phyloP scores from a whole-genome alignment of 2,888 invertebrate species.

The Cryptocheilus praepositus region DNA sequence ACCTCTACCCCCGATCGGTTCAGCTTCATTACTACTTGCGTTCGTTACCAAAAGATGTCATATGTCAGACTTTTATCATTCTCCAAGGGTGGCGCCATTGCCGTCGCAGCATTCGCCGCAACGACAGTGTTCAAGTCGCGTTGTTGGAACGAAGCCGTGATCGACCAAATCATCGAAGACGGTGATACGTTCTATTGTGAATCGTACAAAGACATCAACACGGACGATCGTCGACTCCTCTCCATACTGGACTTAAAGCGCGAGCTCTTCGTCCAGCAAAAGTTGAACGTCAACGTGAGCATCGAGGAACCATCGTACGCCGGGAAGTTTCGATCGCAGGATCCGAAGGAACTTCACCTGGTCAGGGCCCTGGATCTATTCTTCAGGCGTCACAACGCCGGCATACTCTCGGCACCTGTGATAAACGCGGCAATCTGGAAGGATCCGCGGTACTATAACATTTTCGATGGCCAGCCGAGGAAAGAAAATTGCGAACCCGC shows the following conservation, averaged over 20 bases:
- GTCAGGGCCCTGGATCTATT: constrained; percentile 66
- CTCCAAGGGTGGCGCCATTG: constrained; percentile 66
- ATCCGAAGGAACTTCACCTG: constrained; percentile 63
- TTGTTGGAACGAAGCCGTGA: constrained; percentile 66
- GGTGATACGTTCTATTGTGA: constrained; percentile 67
- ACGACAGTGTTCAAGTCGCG: constrained; percentile 60
- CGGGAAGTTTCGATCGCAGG: constrained; percentile 65
- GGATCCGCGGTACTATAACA: constrained; percentile 53
- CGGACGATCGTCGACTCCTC: constrained; percentile 58
- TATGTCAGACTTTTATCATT: not conserved
- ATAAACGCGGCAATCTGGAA: constrained; percentile 69
- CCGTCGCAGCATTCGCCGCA: constrained; percentile 68
- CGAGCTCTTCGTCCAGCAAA: constrained; percentile 57
- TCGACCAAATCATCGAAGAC: constrained; percentile 70
- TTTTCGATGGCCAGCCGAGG: constrained; percentile 68
- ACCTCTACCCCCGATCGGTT: too few species aligned
- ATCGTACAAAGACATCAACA: constrained; percentile 60
- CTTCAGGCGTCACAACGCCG: constrained; percentile 60
- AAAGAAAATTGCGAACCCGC: constrained; percentile 56
- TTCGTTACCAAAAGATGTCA: not conserved
- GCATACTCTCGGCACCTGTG: constrained; percentile 61
- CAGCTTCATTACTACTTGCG: too few species aligned
- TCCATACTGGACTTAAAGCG: constrained; percentile 60
- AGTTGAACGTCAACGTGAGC: constrained; percentile 54
- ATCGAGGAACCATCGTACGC: constrained; percentile 66